These are phyloP conservation scores for Adelges cooleyi DNA, from an alignment of 1,140 invertebrate genomes.

Conservation along the genomic window DNA sequence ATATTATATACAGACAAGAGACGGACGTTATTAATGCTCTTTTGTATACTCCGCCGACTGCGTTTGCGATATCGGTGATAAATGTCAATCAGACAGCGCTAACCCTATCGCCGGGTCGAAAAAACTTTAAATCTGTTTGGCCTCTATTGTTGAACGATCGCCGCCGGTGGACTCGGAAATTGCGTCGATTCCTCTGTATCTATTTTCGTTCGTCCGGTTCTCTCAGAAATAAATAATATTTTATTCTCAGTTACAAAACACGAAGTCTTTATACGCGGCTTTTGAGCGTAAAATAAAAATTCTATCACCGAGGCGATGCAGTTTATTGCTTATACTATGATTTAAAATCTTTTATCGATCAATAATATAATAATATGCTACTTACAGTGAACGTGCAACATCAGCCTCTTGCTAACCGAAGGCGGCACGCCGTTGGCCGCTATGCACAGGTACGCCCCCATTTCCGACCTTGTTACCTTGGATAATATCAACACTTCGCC, in stretches of 20 bases:
- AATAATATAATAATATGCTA: no score
- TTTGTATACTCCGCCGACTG: conserved; percentile 6
- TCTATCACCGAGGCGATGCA: background rate
- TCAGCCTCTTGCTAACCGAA: conserved; percentile 68
- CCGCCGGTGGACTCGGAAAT: background rate
- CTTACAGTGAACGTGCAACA: conserved; percentile 74
- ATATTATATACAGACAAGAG: background rate
- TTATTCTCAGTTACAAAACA: no score
- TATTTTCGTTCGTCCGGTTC: no score
- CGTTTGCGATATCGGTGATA: conserved; percentile 16
- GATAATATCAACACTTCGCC: conserved; percentile 63
- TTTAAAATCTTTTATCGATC: no score
- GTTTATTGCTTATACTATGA: background rate
- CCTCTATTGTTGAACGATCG: conserved; percentile 3
- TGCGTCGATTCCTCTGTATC: background rate
- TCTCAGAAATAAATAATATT: no score
- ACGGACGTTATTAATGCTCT: conserved; percentile 25
- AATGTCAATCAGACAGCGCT: conserved; percentile 19
- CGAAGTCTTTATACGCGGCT: no score
- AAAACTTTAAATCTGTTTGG: conserved; percentile 27
- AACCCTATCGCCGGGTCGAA: conserved; percentile 19
- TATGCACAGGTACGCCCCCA: conserved; percentile 76
- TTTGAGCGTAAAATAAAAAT: no score
- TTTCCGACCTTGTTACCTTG: conserved; percentile 70
- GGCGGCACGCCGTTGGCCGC: conserved; percentile 64